Evolutionary conservation across 2,888 invertebrate genomes (phyloP), one percentile per base, ranked within the genome.

Genomic region (Troides helena): DNA sequence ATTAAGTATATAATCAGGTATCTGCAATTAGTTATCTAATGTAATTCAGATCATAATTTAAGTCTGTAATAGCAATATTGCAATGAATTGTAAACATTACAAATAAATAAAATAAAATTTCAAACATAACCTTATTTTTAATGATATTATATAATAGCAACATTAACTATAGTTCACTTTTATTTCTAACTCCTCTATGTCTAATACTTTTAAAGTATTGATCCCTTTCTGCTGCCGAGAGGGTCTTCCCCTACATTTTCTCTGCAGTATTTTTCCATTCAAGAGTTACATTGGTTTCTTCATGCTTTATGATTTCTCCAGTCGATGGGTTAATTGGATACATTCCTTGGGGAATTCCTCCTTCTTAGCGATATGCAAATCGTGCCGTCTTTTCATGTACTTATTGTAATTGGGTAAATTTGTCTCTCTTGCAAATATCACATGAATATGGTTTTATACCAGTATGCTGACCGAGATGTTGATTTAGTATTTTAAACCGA

Each of bases 331-430:
- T 83, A 17, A 88, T 81, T 0, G 87, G 88, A 61, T 81, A 87
- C 0, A 84, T 74, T 1, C 87, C 88, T 1, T 88, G 89, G 0
- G 92, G 90, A 0, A 93, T 86, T 14, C 78, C 72, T 81, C 87
- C 72, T 80, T 87, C 71, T 85, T 88, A 0, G 86, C 76, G 77
- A 83, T 84, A 57, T 86, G 81, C 70, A 78, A 93, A n/a, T 94
- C 94, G 75, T 96, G 96, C 30, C 95, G 89, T n/a, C 95, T 88
- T 83, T 95, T 96, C 95, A 96, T 95, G 78, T 96, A 96, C 78
- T 96, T 96, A 78, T 96, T 96, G 77, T 95, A 96, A 86, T 96
- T 96, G 0, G 96, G 95, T 95, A 96, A 96, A 82, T 96, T 96
- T 0, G 95, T 95, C 83, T 17, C 83, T 75, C 76, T 94, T 94